Evolutionary conservation across 1,140 invertebrate species (phyloP).

Genomic region (Drosophila ercepeae): DNA sequence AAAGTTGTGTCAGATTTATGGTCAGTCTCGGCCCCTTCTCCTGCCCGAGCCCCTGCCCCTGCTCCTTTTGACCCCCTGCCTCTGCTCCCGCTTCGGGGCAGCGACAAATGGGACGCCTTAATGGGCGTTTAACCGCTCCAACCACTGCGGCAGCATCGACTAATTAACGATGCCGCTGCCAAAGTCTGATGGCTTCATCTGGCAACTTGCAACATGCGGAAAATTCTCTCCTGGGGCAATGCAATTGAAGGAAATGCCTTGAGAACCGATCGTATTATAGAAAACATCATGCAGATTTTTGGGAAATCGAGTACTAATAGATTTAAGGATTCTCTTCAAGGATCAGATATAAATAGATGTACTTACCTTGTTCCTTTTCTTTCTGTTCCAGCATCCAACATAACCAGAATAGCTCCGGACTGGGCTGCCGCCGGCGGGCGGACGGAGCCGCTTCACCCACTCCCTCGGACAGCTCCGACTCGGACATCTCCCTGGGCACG

Average conservation of each 20-base stretch:
- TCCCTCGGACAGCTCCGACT: conserved; percentile 84
- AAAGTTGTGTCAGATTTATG: conserved; percentile 79
- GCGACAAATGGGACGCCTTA: conserved; percentile 69
- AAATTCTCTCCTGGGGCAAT: conserved; percentile 24
- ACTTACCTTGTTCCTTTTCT: not conserved
- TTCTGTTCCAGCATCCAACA: conserved; percentile 79
- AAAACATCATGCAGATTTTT: no score
- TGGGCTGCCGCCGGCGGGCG: conserved; percentile 69
- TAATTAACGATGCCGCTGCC: conserved; percentile 57
- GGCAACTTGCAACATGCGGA: conserved; percentile 2
- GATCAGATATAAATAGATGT: no score
- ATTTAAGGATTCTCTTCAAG: not conserved
- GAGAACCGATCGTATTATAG: conserved; percentile 9
- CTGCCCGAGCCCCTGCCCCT: not conserved
- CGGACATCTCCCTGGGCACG: conserved; percentile 85
- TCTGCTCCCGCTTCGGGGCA: conserved; percentile 32
- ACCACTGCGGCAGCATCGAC: conserved; percentile 17
- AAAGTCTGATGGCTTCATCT: conserved; percentile 17
- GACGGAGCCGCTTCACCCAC: conserved; percentile 79
- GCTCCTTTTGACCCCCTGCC: conserved; percentile 14
- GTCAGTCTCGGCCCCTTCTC: conserved; percentile 1
- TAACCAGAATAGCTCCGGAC: conserved; percentile 79
- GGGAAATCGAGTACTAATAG: no score
- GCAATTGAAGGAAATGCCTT: not conserved
- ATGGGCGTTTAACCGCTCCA: conserved; percentile 52